Base-by-base conservation (phyloP, 2,888 invertebrate species). In the Drosophila borborema region DNA sequence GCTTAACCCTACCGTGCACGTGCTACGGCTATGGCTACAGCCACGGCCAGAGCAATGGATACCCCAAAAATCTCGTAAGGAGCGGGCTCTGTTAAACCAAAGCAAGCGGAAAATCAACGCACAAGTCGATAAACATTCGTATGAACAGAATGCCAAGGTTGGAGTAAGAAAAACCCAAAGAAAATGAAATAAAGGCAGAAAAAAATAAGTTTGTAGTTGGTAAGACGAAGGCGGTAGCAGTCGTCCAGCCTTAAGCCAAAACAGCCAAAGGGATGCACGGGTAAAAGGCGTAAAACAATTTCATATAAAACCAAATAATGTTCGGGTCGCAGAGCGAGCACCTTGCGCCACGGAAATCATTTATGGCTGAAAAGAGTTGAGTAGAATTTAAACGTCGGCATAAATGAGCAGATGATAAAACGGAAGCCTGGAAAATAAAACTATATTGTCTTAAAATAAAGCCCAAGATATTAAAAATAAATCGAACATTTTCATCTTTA, bases 61-160 rank as follows among this genome's bases (percentile, higher is more conserved):
- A 82, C 64, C 75, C 80, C 80, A 55, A 74, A 80, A 81, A 75
- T 73, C 78, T 61, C 46, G 23, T 63, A 75, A 72, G 70, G 53
- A 71, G 64, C 54, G 73, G 80, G 71, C 63, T 71, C 61, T 87
- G 89, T 85, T 75, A 88, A 90, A 69, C 75, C 78, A 90, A 86
- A 81, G 89, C 89, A 88, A 88, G 87, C 82, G 89, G 85, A 90
- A 88, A 88, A 90, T 88, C 80, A 90, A 86, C 78, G 89, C 80
- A 81, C 80, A 90, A 88, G 74, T 82, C 83, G 86, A 88, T 86
- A 90, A 86, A 77, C 80, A 86, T 87, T 80, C 80, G 82, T 82
- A 86, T 68, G 83, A 82, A 81, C 82, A 77, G 72, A 72, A 67
- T 74, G 66, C 63, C 45, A 40, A 45, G 43, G 43, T 16, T 23